Base-by-base conservation (phyloP, 2,888 invertebrate genomes). In the Limnephilus rhombicus region DNA sequence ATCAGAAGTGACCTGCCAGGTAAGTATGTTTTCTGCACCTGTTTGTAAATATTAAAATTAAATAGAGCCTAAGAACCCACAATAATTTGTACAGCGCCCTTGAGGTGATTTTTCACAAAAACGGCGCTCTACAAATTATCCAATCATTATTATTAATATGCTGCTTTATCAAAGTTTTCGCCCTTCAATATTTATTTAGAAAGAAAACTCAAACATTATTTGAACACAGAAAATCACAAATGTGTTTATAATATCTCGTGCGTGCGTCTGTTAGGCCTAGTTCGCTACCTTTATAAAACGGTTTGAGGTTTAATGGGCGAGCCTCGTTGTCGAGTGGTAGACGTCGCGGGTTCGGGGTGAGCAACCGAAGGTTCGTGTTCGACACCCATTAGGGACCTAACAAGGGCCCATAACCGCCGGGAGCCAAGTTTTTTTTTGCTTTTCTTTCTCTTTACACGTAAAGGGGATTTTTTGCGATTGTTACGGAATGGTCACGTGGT, bases 321-420 rank as follows among this genome's bases (percentile, higher is more conserved):
- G 12, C 37, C 83, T 83, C 83, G 83, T 83, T 83, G 86, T 86
- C 49, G 86, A 86, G 86, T 86, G 86, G 86, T 49, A 86, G 45
- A 45, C 86, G 86, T 41, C 29, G 86, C 45, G 45, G 24, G 49
- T n/a, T 24, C 41, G 86, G 86, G 86, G 86, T 86, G 86, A 86
- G 37, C 86, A 45, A 37, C 86, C 45, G 41, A 13, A 82, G 41
- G 80, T 91, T 92, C 92, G 92, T 92, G 92, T 92, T 92, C 87
- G 90, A 89, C 92, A 82, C 92, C 90, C 90, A 92, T 92, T 92
- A 92, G 86, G 80, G 12, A 29, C 85, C 80, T 92, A 92, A 92
- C 90, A 92, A 92, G 92, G 86, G 86, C 49, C 45, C 49, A 11
- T 86, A 86, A 86, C 86, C 15, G 45, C 86, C 86, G 29, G 86